Evolutionary conservation across 2,113 vertebrate genomes (phyloP), one percentile per base, ranked within the genome.

Genomic region (Ciconia boyciana): DNA sequence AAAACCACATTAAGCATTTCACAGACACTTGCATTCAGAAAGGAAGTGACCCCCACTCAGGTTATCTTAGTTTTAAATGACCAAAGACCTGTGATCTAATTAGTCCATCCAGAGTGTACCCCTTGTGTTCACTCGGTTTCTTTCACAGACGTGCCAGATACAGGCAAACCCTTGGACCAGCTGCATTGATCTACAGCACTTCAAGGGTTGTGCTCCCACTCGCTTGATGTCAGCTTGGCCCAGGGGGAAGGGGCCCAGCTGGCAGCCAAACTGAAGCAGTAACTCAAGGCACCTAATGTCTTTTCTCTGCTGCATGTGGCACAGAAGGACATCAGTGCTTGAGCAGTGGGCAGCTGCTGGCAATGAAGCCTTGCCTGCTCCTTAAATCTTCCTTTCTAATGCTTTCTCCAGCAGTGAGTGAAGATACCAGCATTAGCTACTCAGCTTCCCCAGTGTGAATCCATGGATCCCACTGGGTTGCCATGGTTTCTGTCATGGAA

Each of bases 401-500:
- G 82, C 66, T 80, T 84, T 74, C 75, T 94, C 39, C 87, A 88
- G 55, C 87, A 93, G 54, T 2, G 25, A 57, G 28, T 26, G 62
- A 90, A 70, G 66, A 83, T 34, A 82, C 21, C 26, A 79, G 49
- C 51, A 55, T 83, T 78, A 90, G 52, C n/a, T 71, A 34, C 75
- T 91, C 58, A 86, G 64, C 64, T 90, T 14, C 71, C 84, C 58
- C 31, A 89, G 78, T 1, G 9, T 1, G n/a, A 90, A 88, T 90
- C 78, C 75, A 71, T 51, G 46, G 51, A 80, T 88, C 83, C 90
- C 69, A 79, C 72, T 94, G 79, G 34, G 86, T 93, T 95, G 76
- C 86, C 81, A 91, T 92, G 89, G 94, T 95, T 96, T 92, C 70
- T 77, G 0, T 66, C 31, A 64, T 78, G 90, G 85, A 85, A 95